Evolutionary conservation across 2,113 vertebrate genomes (phyloP).

Genomic region (Ancistrus triradiatus): DNA sequence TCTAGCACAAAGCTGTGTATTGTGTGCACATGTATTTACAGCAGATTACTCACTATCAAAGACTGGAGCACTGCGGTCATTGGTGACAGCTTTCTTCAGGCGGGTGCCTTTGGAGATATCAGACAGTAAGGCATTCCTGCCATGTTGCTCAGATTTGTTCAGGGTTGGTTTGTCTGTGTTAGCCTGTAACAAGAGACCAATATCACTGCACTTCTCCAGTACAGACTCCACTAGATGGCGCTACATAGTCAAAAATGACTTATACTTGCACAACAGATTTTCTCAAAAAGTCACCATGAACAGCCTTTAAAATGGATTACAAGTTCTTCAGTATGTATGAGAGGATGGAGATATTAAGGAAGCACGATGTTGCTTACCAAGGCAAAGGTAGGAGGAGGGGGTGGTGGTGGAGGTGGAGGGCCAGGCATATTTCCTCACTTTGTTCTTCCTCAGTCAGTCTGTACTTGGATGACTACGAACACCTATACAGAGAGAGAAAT

Average conservation of each 20-base stretch:
- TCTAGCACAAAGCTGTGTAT: too few species aligned
- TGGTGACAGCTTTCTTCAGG: slow-evolving; percentile 82
- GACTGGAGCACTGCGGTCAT: slow-evolving; percentile 79
- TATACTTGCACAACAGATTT: too few species aligned
- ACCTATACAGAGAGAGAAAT: not conserved
- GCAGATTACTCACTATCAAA: slow-evolving; percentile 81
- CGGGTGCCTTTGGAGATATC: slow-evolving; percentile 81
- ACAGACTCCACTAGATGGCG: slow-evolving; percentile 25
- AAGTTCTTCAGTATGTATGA: too few species aligned
- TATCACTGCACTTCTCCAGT: slow-evolving; percentile 4
- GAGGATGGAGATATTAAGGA: too few species aligned
- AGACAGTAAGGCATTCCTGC: slow-evolving; percentile 76
- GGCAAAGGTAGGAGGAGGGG: slow-evolving; percentile 74
- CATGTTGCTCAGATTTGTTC: slow-evolving; percentile 70
- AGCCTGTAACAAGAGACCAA: slow-evolving; percentile 58
- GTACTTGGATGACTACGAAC: slow-evolving; percentile 7
- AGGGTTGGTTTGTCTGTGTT: slow-evolving; percentile 77
- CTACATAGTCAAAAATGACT: too few species aligned
- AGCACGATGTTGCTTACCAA: slow-evolving; percentile 61
- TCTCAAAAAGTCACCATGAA: too few species aligned
- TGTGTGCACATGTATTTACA: too few species aligned
- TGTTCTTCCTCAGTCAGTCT: slow-evolving; percentile 1
- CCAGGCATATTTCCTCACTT: slow-evolving; percentile 70
- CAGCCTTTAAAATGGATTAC: too few species aligned
- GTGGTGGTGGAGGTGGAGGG: slow-evolving; percentile 74